A percentile compares a stretch with the other conserved stretches of the same genome.
phyloP scores from a whole-genome alignment of 2,888 invertebrate genomes.

The Conistra vaccinii region DNA sequence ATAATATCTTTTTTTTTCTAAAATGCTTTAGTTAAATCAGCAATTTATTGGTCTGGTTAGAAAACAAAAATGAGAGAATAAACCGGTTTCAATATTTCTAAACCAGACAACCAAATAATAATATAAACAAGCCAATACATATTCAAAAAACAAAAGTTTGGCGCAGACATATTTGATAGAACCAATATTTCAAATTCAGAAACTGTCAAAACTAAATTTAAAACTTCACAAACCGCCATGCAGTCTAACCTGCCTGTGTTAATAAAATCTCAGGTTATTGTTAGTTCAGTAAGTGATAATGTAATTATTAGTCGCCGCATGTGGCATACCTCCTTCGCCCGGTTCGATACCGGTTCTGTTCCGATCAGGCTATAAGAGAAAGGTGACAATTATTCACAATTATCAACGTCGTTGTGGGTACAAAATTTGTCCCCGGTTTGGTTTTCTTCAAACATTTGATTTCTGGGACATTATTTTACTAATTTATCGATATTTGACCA shows the following conservation, averaged over 20 bases:
- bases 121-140: background rate
- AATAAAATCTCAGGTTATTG: constrained; percentile 14
- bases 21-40: background rate
- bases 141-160: background rate
- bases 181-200: background rate
- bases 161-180: background rate
- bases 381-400: constrained; percentile 61
- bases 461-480: background rate
- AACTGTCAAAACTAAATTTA: background rate
- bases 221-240: constrained; percentile 5
- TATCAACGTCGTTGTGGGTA: constrained; percentile 26
- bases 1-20: background rate
- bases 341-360: constrained; percentile 58
- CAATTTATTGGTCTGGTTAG: too few species aligned
- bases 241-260: background rate
- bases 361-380: constrained; percentile 58
- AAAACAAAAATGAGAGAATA: background rate
- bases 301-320: constrained; percentile 52
- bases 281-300: constrained; percentile 51
- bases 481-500: background rate
- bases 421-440: background rate
- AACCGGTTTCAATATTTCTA: background rate
- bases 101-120: background rate
- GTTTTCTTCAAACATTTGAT: background rate
- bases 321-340: constrained; percentile 13